Percentiles rank a stretch among this genome's conserved stretches.
These are phyloP conservation scores for Microcebus lehilahytsara DNA, from an alignment of 2,113 vertebrate species.

Conservation along the genomic window DNA sequence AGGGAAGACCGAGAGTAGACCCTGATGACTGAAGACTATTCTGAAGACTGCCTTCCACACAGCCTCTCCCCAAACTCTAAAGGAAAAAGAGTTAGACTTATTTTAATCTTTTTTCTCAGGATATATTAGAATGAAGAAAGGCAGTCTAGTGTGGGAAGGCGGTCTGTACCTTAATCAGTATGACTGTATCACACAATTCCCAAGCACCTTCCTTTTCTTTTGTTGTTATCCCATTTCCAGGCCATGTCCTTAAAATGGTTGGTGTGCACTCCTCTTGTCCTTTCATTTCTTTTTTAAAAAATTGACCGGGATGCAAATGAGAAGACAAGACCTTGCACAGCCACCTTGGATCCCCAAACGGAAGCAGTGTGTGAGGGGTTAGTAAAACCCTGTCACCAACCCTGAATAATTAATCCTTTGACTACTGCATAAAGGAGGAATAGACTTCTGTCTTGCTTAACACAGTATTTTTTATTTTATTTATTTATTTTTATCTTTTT, in stretches of 20 bases:
- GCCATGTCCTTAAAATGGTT: neutral
- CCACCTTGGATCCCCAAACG: rapidly evolving
- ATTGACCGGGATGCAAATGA: neutral
- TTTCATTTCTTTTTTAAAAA: neutral
- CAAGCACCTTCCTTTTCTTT: neutral
- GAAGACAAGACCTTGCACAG: neutral
- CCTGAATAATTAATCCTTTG: neutral
- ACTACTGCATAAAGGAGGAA: neutral
- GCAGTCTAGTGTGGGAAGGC: rapidly evolving
- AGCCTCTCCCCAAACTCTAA: neutral
- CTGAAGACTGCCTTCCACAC: neutral
- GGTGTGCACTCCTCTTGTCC: neutral
- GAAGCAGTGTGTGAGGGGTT: neutral
- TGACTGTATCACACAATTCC: neutral
- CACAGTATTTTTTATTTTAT: neutral
- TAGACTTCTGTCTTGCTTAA: neutral
- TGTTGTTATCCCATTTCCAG: neutral
- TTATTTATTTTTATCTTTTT: neutral
- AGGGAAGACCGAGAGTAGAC: neutral
- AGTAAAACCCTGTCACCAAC: neutral
- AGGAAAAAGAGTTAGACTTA: neutral
- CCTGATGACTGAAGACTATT: neutral
- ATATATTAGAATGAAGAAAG: neutral
- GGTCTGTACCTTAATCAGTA: neutral
- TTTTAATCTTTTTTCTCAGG: neutral